Base-by-base conservation (phyloP, 2,113 vertebrate species). In the Sylvia atricapilla region DNA sequence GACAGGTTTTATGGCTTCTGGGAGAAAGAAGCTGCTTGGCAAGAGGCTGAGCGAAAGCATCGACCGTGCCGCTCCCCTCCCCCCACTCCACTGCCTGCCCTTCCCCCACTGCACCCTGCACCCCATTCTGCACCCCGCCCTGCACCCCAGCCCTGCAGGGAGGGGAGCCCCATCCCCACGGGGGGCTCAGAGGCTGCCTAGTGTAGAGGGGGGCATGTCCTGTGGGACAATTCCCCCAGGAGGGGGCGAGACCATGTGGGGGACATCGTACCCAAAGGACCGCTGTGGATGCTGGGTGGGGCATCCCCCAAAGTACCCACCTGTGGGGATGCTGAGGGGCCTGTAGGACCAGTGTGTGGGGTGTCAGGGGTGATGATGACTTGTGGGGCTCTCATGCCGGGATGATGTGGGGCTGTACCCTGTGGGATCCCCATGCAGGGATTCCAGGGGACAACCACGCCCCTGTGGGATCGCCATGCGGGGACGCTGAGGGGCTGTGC, bases 1-100 rank as follows among this genome's bases (percentile, higher is more conserved):
- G 95, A 80, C 94, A 77, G 92, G 94, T 94, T 95, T 96, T 95
- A 94, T 84, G 95, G 93, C 85, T 91, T 81, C 90, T 94, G 16
- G 79, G 81, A 94, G 90, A 83, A 89, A 86, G 86, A 89, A 81
- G 86, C 68, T 59, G 87, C 92, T 89, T 62, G 81, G 84, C 84
- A 58, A 89, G 87, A 89, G 64, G 60, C 94, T 87, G 92, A 89
- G 88, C 60, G 19, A 84, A 72, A 83, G 79, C 94, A 83, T 83
- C 72, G 58, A 72, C 92, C n/a, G 84, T 11, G 39, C 56, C 15
- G 22, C 2, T 37, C 83, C 83, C 94, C 89, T 67, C 94, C 91
- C 93, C 91, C 77, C 44, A 4, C 11, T 2, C 8, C 2, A 2
- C 86, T 68, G 63, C 62, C 55, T 35, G 49, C 64, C 95, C 89